A percentile compares a stretch with the other conserved stretches of the same genome.
phyloP scores from a whole-genome alignment of 35 echinoderm and acorn worm species.

The Holothuria glaberrima region DNA sequence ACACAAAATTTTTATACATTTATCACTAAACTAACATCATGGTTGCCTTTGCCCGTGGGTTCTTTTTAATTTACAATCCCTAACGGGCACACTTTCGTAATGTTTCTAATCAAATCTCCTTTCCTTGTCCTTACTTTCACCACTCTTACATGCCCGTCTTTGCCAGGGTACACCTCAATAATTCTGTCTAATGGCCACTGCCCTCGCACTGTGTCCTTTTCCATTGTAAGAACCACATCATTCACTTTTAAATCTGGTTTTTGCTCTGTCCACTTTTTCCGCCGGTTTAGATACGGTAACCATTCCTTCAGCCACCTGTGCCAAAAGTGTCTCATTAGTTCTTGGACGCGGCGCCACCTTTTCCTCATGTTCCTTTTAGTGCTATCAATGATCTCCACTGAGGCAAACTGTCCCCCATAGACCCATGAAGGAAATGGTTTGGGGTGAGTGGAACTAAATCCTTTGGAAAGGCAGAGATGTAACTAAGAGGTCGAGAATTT shows the following conservation, averaged over 20 bases:
- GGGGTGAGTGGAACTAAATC: constrained; percentile 1
- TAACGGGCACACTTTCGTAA: too few species aligned
- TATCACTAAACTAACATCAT: too few species aligned
- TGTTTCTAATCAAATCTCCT: too few species aligned
- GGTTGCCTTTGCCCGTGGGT: too few species aligned
- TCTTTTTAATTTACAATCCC: too few species aligned
- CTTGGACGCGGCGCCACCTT: constrained; percentile 16
- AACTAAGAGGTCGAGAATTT: constrained; percentile 19
- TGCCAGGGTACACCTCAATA: too few species aligned
- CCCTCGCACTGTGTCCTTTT: too few species aligned
- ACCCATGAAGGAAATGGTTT: constrained; percentile 17
- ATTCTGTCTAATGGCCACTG: too few species aligned
- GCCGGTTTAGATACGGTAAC: constrained; percentile 21
- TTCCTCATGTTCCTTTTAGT: constrained; percentile 5
- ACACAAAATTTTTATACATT: too few species aligned
- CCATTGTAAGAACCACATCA: too few species aligned
- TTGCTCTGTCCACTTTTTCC: constrained; percentile 4
- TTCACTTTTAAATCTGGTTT: background rate
- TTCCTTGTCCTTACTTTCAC: too few species aligned
- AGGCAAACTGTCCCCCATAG: constrained; percentile 17
- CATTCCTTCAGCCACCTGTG: constrained; percentile 19
- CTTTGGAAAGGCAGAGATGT: constrained; percentile 35
- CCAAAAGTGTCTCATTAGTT: constrained; percentile 38
- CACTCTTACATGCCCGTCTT: too few species aligned
- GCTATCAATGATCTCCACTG: constrained; percentile 5